Evolutionary conservation across 2,113 vertebrate species (phyloP).

Genomic region (Natator depressus): DNA sequence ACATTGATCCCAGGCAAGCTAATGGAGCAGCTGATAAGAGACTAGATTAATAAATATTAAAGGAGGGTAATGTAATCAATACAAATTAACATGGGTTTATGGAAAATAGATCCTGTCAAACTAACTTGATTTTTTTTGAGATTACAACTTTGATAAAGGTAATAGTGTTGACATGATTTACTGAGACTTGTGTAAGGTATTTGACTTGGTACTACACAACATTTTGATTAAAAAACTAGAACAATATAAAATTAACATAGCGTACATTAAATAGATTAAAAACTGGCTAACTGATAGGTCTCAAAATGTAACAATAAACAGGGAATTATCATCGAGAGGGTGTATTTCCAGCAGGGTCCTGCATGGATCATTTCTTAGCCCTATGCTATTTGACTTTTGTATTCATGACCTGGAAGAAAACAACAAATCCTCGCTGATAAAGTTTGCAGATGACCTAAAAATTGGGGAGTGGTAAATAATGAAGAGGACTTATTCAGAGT

Average conservation of each 20-base stretch:
- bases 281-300: not conserved
- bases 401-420: not conserved
- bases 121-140: not conserved
- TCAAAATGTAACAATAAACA: not conserved
- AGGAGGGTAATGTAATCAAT: not conserved
- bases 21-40: not conserved
- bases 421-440: not conserved
- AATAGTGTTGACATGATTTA: not conserved
- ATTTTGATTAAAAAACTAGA: not conserved
- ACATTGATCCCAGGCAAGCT: not conserved
- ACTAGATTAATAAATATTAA: not conserved
- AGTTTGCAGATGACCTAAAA: not conserved
- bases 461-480: not conserved
- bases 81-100: not conserved
- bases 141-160: not conserved
- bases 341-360: not conserved
- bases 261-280: not conserved
- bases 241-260: not conserved
- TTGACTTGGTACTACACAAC: not conserved
- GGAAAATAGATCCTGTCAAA: not conserved
- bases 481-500: not conserved
- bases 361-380: not conserved
- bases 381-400: not conserved
- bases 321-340: not conserved
- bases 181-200: not conserved